These are phyloP conservation scores for Rafetus swinhoei DNA, from an alignment of 2,113 vertebrate genomes.

Conservation along the genomic window DNA sequence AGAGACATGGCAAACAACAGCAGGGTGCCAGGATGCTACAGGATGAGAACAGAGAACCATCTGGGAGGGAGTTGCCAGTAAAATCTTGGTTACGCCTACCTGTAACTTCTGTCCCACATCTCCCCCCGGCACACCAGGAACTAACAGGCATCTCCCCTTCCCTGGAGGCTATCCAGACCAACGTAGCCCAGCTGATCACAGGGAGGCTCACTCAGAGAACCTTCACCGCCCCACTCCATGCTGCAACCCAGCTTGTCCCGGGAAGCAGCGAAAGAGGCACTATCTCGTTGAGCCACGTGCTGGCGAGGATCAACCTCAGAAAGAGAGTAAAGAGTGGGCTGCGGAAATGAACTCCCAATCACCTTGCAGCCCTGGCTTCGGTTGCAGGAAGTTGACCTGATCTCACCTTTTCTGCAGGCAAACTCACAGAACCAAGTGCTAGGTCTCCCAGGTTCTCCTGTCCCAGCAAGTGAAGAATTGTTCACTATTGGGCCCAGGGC, in stretches of 20 bases:
- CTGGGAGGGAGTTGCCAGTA: not conserved
- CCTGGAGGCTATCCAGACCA: not conserved
- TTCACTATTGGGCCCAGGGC: not conserved
- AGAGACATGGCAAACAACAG: not conserved
- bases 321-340: not conserved
- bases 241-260: too few relatives aligned
- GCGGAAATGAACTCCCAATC: not conserved
- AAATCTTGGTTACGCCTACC: not conserved
- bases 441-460: not conserved
- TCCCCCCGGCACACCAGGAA: too few relatives aligned
- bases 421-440: not conserved
- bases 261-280: not conserved
- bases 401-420: not conserved
- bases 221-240: not conserved
- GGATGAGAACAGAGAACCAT: too few relatives aligned
- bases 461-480: not conserved
- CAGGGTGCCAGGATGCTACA: not conserved
- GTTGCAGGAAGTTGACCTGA: not conserved
- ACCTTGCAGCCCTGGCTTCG: not conserved
- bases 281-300: not conserved
- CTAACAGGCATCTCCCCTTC: not conserved
- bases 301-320: too few relatives aligned
- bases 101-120: not conserved
- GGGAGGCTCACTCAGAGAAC: not conserved
- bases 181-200: not conserved